phyloP scores from a whole-genome alignment of 2,113 vertebrate genomes.

The Gymnarchus niloticus region DNA sequence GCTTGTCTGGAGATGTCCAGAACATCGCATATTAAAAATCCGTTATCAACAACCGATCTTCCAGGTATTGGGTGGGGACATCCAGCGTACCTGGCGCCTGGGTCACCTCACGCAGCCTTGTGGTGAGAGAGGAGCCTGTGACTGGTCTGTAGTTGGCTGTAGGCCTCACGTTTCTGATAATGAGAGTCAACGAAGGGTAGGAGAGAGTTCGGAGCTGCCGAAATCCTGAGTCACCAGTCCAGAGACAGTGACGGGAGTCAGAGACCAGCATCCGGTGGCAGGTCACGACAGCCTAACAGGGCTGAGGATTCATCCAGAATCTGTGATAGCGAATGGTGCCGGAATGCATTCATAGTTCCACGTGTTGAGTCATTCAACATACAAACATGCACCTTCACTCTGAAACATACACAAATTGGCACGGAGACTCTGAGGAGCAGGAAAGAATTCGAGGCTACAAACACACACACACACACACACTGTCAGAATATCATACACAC shows the following conservation, averaged over 20 bases:
- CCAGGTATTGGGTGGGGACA: not conserved
- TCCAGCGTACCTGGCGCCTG: not conserved
- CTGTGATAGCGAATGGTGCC: not conserved
- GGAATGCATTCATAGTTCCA: not conserved
- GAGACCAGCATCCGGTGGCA: not conserved
- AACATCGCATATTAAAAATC: not conserved
- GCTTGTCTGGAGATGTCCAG: constrained; percentile 12
- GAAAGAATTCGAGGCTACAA: not conserved
- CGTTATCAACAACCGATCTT: not conserved
- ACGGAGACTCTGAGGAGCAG: no score
- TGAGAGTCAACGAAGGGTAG: not conserved
- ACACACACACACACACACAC: no score
- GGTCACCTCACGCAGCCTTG: not conserved
- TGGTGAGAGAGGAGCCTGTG: not conserved
- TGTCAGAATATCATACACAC: not conserved
- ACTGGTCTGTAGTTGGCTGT: not conserved
- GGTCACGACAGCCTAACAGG: not conserved
- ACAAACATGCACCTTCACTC: not conserved
- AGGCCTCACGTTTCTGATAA: not conserved
- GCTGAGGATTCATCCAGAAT: not conserved
- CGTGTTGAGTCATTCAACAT: not conserved
- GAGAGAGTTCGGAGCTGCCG: not conserved
- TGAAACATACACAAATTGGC: not conserved
- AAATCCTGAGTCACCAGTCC: no score
- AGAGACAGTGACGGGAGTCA: not conserved